These are phyloP conservation scores for Dynastes tityus DNA, from an alignment of 2,888 invertebrate species.

Conservation along the genomic window DNA sequence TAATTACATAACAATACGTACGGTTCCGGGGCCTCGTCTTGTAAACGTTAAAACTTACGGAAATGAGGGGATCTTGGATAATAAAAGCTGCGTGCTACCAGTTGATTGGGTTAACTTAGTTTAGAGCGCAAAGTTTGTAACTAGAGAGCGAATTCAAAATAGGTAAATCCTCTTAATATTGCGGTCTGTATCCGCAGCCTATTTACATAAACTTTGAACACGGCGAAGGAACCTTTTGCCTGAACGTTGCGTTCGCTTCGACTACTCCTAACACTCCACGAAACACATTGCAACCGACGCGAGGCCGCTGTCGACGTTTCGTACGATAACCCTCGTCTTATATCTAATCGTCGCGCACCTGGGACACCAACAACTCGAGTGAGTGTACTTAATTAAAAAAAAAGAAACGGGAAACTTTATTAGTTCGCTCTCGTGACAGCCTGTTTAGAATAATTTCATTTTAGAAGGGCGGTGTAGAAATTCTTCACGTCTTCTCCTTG, in stretches of 20 bases:
- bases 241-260: conserved; percentile 48
- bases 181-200: conserved; percentile 62
- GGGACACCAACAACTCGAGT: conserved; percentile 16
- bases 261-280: conserved; percentile 6
- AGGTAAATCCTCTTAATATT: conserved; percentile 64
- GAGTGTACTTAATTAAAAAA: conserved; percentile 40
- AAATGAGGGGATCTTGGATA: conserved; percentile 34
- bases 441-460: conserved; percentile 18
- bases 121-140: conserved; percentile 42
- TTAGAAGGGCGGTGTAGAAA: neutral
- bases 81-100: conserved; percentile 49
- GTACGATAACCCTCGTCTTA: conserved; percentile 35
- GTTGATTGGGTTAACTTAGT: conserved; percentile 53
- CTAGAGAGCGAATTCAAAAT: conserved; percentile 56
- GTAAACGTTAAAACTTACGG: conserved; percentile 34
- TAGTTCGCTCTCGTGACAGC: conserved; percentile 12
- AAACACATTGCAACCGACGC: conserved; percentile 37
- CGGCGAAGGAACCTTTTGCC: conserved; percentile 41
- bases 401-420: conserved; percentile 12
- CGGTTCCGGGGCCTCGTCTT: neutral
- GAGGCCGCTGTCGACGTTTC: neutral
- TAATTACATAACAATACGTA: conserved; percentile 18
- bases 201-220: conserved; percentile 60
- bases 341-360: conserved; percentile 42
- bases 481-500: neutral